phyloP scores from a whole-genome alignment of 2,113 vertebrate genomes.

The Cyprinodon tularosa region DNA sequence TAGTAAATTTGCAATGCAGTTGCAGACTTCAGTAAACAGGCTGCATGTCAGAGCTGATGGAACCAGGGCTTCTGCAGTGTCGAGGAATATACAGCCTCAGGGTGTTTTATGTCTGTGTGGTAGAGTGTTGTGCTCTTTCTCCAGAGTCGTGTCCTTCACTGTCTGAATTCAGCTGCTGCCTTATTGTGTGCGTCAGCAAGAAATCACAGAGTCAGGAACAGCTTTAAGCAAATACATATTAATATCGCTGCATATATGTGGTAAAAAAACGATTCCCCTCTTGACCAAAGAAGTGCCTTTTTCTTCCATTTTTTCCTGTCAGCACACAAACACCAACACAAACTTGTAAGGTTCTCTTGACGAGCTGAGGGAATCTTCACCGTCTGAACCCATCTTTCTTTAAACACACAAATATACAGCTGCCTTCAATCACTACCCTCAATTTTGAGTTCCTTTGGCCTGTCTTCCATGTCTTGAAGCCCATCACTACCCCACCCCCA shows the following conservation, averaged over 20 bases:
- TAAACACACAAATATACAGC: conserved; percentile 52
- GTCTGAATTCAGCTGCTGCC: conserved; percentile 64
- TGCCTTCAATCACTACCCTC: conserved; percentile 42
- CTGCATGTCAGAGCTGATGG: conserved; percentile 43
- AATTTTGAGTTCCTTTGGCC: conserved; percentile 69
- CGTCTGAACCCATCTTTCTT: conserved; percentile 25
- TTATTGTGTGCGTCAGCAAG: conserved; percentile 62
- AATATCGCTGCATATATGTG: conserved; percentile 53
- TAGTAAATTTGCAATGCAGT: conserved; percentile 41
- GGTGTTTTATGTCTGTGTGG: conserved; percentile 44
- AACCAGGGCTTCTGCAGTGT: conserved; percentile 39
- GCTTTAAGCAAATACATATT: conserved; percentile 73
- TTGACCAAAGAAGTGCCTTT: conserved; percentile 22
- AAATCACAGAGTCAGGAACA: conserved; percentile 55
- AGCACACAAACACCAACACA: conserved; percentile 15
- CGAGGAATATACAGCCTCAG: conserved; percentile 55
- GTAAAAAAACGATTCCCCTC: conserved; percentile 40
- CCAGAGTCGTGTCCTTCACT: conserved; percentile 67
- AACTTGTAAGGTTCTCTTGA: conserved; percentile 16
- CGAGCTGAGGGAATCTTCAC: conserved; percentile 25
- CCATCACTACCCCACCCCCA: background rate
- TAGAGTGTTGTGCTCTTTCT: conserved; percentile 35
- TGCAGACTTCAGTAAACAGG: conserved; percentile 51
- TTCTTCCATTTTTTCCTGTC: conserved; percentile 24
- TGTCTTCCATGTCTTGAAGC: conserved; percentile 53